These are phyloP conservation scores for Drosophila pseudotalamancana DNA, from an alignment of 2,888 invertebrate genomes.

Conservation along the genomic window DNA sequence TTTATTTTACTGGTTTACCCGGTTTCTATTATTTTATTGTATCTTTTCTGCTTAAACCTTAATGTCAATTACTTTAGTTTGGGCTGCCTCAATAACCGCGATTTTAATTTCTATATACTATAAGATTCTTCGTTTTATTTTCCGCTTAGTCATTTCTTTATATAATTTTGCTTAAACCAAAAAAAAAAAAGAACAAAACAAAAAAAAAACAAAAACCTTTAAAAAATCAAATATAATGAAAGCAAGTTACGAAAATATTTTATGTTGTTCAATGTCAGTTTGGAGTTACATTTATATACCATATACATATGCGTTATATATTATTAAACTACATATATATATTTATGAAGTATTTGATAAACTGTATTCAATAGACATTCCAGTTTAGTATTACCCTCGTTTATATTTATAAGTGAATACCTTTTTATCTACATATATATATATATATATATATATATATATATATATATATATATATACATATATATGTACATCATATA, in stretches of 20 bases:
- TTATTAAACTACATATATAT: slow-evolving; percentile 36
- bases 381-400: slow-evolving; percentile 39
- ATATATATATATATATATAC: background rate
- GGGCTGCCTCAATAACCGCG: slow-evolving; percentile 46
- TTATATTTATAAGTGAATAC: slow-evolving; percentile 37
- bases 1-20: background rate
- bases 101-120: slow-evolving; percentile 37
- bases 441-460: slow-evolving; percentile 11
- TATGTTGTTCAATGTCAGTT: slow-evolving; percentile 80
- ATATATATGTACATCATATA: background rate
- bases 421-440: background rate
- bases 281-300: slow-evolving; percentile 76
- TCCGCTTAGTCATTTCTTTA: slow-evolving; percentile 47
- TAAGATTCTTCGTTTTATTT: slow-evolving; percentile 44
- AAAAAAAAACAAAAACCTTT: slow-evolving; percentile 28
- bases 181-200: slow-evolving; percentile 7
- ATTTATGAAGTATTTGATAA: slow-evolving; percentile 17
- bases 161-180: slow-evolving; percentile 45
- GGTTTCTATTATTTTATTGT: slow-evolving; percentile 9
- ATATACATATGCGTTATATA: slow-evolving; percentile 77
- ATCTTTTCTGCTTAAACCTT: slow-evolving; percentile 27
- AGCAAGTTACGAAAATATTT: slow-evolving; percentile 71
- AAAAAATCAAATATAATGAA: slow-evolving; percentile 17
- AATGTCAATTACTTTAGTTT: slow-evolving; percentile 20
- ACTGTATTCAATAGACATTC: slow-evolving; percentile 48